A percentile compares a stretch with the other conserved stretches of the same genome.
Conservation (phyloP, 2,113 vertebrate genomes). For the Todiramphus chloris region DNA sequence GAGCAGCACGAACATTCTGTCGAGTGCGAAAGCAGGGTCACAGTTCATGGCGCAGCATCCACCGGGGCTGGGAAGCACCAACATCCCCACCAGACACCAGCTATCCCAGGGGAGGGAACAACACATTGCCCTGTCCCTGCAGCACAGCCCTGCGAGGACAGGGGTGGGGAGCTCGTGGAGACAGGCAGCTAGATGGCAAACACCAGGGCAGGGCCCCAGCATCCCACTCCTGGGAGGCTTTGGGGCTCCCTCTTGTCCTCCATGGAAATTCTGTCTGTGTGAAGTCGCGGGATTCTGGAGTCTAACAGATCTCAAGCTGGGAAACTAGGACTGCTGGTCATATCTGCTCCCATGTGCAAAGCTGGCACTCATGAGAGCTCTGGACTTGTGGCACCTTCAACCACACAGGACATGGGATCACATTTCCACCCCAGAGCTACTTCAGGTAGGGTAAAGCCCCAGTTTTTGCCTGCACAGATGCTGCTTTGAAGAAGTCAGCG, state of each 20-base stretch:
- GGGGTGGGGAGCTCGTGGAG: neutral
- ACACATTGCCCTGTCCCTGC: neutral
- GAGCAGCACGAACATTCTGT: neutral
- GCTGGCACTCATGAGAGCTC: neutral
- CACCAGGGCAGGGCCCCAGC: neutral
- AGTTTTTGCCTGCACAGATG: accelerated
- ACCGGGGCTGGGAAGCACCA: neutral
- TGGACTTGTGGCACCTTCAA: neutral
- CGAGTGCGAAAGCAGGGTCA: neutral
- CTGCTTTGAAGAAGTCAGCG: neutral
- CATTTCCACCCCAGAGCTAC: neutral
- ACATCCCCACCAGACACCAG: neutral
- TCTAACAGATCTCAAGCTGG: neutral
- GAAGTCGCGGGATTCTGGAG: neutral
- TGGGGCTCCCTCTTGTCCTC: neutral
- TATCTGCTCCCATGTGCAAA: accelerated
- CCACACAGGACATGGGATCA: accelerated
- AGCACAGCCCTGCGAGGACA: neutral
- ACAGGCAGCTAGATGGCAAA: neutral
- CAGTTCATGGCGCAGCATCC: neutral
- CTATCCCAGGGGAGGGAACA: neutral
- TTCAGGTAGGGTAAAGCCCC: neutral
- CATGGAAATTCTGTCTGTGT: neutral
- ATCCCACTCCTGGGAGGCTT: neutral
- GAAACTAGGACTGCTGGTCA: neutral